These are phyloP conservation scores for Drosophila baimaii DNA, from an alignment of 1,140 invertebrate species.

Conservation along the genomic window DNA sequence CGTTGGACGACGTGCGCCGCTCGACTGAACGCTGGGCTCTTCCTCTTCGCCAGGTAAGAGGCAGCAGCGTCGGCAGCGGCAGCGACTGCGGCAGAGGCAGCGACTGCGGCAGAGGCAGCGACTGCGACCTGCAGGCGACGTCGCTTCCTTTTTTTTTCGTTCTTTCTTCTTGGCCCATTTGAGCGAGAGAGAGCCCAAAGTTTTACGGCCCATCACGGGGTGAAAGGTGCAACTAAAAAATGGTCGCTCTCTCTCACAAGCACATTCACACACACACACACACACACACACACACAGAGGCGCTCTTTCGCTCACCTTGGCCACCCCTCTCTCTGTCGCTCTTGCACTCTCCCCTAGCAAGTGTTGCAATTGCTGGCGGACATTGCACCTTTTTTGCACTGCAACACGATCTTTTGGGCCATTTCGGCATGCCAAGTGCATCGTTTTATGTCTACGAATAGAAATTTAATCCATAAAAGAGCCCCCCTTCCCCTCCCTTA, in stretches of 20 bases:
- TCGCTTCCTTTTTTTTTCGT: conserved; percentile 66
- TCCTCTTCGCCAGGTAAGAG: conserved; percentile 50
- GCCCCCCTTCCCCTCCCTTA: not conserved
- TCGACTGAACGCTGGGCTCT: conserved; percentile 50
- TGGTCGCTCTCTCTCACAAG: conserved; percentile 28
- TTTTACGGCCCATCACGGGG: conserved; percentile 59
- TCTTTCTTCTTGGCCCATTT: conserved; percentile 40
- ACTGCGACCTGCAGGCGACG: conserved; percentile 32
- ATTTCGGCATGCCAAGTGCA: conserved; percentile 63
- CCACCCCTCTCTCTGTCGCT: conserved; percentile 16
- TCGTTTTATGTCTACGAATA: conserved; percentile 79
- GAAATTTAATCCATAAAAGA: conserved; percentile 70
- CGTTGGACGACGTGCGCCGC: conserved; percentile 55
- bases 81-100: conserved; percentile 9
- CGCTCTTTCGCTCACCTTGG: not conserved
- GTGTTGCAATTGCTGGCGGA: conserved; percentile 71
- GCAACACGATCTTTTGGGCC: conserved; percentile 75
- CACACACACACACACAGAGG: not conserved
- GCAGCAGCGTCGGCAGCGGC: not conserved
- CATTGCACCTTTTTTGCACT: conserved; percentile 74
- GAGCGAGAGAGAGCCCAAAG: conserved; percentile 39
- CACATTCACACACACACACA: not conserved
- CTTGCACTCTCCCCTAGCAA: conserved; percentile 22
- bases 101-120: conserved; percentile 13
- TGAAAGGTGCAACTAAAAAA: conserved; percentile 66